Percentiles rank a stretch among this genome's conserved stretches.
These are phyloP conservation scores for Podilymbus podiceps DNA, from an alignment of 2,113 vertebrate genomes.

Conservation along the genomic window DNA sequence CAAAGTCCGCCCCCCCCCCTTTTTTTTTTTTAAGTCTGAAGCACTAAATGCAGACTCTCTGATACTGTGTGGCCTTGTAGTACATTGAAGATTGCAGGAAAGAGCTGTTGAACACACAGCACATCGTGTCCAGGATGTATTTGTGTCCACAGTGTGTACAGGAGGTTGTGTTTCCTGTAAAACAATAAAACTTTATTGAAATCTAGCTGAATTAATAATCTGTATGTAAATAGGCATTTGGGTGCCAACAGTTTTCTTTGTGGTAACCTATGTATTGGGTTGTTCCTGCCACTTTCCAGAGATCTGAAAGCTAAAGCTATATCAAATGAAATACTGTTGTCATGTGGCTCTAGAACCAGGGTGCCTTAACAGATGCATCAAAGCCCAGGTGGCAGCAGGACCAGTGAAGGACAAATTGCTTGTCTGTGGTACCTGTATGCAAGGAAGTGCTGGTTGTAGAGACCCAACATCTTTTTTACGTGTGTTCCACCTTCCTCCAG, in stretches of 20 bases:
- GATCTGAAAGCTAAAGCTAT: not conserved
- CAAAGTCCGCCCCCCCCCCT: fast-evolving
- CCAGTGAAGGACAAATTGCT: not conserved
- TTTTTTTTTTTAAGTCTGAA: not conserved
- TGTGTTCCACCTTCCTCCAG: not conserved
- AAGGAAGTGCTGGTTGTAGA: not conserved
- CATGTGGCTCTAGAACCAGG: not conserved
- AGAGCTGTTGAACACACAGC: not conserved
- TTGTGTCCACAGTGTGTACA: not conserved
- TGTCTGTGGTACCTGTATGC: not conserved
- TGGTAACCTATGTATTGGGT: not conserved
- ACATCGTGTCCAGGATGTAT: not conserved
- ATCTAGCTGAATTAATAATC: not conserved
- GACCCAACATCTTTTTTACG: too few species aligned
- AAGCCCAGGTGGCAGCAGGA: not conserved
- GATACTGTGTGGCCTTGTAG: not conserved
- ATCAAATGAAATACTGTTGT: not conserved
- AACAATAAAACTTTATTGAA: not conserved
- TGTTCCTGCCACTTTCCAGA: not conserved
- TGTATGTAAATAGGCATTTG: not conserved
- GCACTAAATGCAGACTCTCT: not conserved
- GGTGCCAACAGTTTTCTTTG: not conserved
- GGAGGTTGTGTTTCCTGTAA: not conserved
- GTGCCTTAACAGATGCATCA: not conserved
- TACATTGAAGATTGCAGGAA: not conserved